These are phyloP conservation scores for Caerostris darwini DNA, from an alignment of 1,140 invertebrate species.

Conservation along the genomic window DNA sequence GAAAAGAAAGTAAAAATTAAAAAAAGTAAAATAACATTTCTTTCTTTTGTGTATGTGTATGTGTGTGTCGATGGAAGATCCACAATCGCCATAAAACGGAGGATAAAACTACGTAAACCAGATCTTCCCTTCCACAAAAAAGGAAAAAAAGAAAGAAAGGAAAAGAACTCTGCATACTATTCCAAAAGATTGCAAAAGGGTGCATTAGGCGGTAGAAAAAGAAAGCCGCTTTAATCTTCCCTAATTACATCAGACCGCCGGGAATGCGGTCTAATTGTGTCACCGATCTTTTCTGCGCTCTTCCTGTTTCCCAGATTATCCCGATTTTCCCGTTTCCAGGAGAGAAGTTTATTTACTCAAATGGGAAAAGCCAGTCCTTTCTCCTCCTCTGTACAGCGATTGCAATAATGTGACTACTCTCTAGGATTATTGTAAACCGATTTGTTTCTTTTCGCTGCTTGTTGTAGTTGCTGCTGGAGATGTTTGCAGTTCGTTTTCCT, in stretches of 20 bases:
- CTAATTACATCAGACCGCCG: neutral
- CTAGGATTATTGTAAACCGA: neutral
- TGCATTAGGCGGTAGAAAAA: neutral
- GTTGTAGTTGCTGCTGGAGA: neutral
- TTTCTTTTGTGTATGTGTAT: too few relatives aligned
- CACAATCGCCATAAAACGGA: too few relatives aligned
- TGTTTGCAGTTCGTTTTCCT: neutral
- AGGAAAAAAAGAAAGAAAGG: neutral
- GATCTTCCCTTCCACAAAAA: neutral
- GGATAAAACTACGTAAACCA: neutral
- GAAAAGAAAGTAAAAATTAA: too few relatives aligned
- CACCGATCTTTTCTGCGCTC: neutral
- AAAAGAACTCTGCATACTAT: too few relatives aligned
- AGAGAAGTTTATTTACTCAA: neutral
- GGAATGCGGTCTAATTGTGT: neutral
- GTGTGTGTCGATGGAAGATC: too few relatives aligned
- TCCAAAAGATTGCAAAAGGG: neutral
- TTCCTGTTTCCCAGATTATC: neutral
- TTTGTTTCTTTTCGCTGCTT: neutral
- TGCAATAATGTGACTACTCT: neutral
- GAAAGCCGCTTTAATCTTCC: neutral
- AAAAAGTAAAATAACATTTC: too few relatives aligned
- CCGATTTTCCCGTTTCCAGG: neutral
- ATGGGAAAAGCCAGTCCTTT: neutral
- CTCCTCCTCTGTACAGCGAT: neutral